phyloP scores from a whole-genome alignment of 2,888 invertebrate genomes.

The Torymus auratus region DNA sequence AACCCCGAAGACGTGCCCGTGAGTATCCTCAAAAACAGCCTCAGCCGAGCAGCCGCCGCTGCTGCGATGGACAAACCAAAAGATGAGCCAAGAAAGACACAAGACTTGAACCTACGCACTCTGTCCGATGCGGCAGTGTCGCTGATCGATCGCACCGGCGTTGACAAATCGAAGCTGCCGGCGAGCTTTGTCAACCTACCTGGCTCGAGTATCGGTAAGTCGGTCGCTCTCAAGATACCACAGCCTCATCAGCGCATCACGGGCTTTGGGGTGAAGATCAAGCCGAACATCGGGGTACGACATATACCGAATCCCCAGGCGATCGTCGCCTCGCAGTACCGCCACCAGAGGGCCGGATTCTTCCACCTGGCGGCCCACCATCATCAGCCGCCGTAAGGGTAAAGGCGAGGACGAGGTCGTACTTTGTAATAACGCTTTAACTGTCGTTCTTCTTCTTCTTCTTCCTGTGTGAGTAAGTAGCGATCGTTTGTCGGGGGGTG shows the following conservation, averaged over 20 bases:
- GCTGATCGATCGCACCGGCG: constrained; percentile 58
- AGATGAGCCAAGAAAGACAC: constrained; percentile 65
- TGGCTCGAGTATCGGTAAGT: constrained; percentile 47
- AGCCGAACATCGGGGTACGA: constrained; percentile 74
- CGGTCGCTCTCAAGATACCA: constrained; percentile 71
- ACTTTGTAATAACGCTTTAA: background rate
- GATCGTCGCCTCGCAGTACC: constrained; percentile 73
- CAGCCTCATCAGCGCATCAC: constrained; percentile 71
- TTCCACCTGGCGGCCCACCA: constrained; percentile 60
- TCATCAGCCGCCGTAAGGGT: constrained; percentile 67
- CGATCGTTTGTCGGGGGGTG: background rate
- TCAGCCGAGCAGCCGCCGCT: constrained; percentile 36
- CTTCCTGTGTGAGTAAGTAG: constrained; percentile 28
- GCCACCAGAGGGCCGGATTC: constrained; percentile 69
- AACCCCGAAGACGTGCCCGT: constrained; percentile 32
- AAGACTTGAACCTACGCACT: constrained; percentile 68
- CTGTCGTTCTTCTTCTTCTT: background rate
- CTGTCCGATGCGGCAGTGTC: constrained; percentile 71
- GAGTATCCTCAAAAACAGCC: constrained; percentile 41
- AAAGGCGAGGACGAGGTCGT: no score
- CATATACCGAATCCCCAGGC: constrained; percentile 77
- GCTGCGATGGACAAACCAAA: constrained; percentile 57
- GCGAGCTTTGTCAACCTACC: constrained; percentile 7
- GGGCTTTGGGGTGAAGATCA: constrained; percentile 71
- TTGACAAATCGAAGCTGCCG: constrained; percentile 22